Evolutionary conservation across 2,797 vertebrate genomes (phyloP).

Genomic region (Meda fulgida): DNA sequence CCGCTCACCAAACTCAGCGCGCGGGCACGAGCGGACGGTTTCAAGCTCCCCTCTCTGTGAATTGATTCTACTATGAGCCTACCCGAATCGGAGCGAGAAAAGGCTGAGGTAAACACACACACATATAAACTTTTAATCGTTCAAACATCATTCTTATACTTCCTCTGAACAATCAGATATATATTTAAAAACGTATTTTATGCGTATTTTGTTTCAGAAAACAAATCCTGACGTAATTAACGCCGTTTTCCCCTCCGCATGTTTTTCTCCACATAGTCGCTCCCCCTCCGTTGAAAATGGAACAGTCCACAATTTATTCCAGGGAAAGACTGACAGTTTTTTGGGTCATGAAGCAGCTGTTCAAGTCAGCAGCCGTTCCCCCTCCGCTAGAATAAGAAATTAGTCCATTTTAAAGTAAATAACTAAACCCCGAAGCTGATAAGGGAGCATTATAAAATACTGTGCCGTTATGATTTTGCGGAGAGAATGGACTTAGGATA

Average conservation of each 20-base stretch:
- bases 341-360: conserved; percentile 92
- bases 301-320: conserved; percentile 89
- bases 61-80: conserved; percentile 87
- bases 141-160: conserved; percentile 52
- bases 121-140: conserved; percentile 18
- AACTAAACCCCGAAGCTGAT: conserved; percentile 84
- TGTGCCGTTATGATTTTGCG: conserved; percentile 75
- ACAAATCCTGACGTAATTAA: background rate
- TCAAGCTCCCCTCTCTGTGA: conserved; percentile 86
- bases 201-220: no score
- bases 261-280: conserved; percentile 18
- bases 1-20: conserved; percentile 77
- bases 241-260: background rate
- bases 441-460: conserved; percentile 81
- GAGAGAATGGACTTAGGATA: conserved; percentile 74
- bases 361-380: conserved; percentile 74
- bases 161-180: conserved; percentile 2
- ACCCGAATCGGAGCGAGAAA: conserved; percentile 70
- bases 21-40: conserved; percentile 77
- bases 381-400: conserved; percentile 88
- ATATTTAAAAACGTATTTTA: background rate
- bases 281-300: conserved; percentile 72
- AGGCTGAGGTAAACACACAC: conserved; percentile 57
- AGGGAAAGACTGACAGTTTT: conserved; percentile 92
- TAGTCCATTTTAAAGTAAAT: conserved; percentile 89